Conservation (phyloP, 1,140 invertebrate genomes). For the Drosophila lini region DNA sequence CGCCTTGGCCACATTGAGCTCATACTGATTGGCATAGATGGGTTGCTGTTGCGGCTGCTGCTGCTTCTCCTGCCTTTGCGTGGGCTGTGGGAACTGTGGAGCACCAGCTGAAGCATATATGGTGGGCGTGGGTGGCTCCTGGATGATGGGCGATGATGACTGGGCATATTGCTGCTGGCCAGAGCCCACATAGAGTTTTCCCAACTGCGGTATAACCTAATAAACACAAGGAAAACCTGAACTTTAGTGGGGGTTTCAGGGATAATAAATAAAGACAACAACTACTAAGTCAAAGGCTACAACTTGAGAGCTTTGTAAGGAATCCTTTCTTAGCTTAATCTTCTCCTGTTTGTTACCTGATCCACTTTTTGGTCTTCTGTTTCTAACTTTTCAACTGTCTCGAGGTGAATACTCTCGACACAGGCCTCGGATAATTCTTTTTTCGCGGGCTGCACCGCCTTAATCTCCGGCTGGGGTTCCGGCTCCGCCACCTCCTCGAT, state of each 20-base stretch:
- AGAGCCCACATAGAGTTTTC: conserved; percentile 72
- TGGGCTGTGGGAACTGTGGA: conserved; percentile 75
- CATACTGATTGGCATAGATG: conserved; percentile 83
- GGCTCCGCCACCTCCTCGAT: conserved; percentile 50
- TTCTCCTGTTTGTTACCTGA: conserved; percentile 22
- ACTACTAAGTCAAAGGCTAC: conserved; percentile 20
- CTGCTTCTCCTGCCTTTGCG: conserved; percentile 63
- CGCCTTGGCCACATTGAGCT: conserved; percentile 74
- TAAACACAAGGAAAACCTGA: background rate
- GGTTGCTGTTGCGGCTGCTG: conserved; percentile 73
- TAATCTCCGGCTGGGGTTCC: conserved; percentile 35
- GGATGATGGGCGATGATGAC: conserved; percentile 78
- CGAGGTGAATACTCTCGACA: conserved; percentile 65
- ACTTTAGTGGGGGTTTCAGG: background rate
- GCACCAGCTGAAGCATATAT: conserved; percentile 52
- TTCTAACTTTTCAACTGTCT: conserved; percentile 55
- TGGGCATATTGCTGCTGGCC: conserved; percentile 65
- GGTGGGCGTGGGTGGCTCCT: conserved; percentile 81
- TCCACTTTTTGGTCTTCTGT: conserved; percentile 29
- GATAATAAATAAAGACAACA: too few species aligned
- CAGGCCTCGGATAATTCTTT: conserved; percentile 16
- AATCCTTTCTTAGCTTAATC: conserved; percentile 1
- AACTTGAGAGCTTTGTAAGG: conserved; percentile 59
- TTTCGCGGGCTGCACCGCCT: conserved; percentile 29
- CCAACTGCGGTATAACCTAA: conserved; percentile 80